Evolutionary conservation across 2,113 vertebrate species (phyloP).

Genomic region (Oncorhynchus masou): DNA sequence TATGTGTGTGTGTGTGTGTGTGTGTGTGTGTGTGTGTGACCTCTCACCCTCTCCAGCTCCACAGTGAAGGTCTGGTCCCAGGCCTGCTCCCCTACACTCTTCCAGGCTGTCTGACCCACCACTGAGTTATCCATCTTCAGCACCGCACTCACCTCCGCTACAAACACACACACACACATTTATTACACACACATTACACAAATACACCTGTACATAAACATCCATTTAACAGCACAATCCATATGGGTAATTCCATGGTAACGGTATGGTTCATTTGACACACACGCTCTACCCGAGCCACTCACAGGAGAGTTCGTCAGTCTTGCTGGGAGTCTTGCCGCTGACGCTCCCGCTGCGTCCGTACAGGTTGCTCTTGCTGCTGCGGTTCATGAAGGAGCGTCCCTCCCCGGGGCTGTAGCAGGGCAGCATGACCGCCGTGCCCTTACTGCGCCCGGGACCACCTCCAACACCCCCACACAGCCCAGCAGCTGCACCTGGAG

Average conservation of each 20-base stretch:
- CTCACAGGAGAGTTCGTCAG: slow-evolving; percentile 77
- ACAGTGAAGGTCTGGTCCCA: slow-evolving; percentile 89
- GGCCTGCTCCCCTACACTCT: slow-evolving; percentile 74
- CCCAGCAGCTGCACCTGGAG: slow-evolving; percentile 84
- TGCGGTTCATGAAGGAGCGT: slow-evolving; percentile 78
- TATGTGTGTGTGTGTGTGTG: not conserved
- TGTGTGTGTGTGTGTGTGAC: not conserved
- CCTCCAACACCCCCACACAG: slow-evolving; percentile 80
- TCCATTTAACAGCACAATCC: too few relatives aligned
- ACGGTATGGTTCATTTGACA: too few relatives aligned
- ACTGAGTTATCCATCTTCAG: slow-evolving; percentile 85
- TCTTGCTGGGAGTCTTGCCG: slow-evolving; percentile 79
- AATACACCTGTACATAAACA: too few relatives aligned
- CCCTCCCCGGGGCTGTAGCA: slow-evolving; percentile 78
- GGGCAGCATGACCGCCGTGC: slow-evolving; percentile 60
- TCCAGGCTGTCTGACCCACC: slow-evolving; percentile 86
- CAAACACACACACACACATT: slow-evolving; percentile 26
- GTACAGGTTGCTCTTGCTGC: slow-evolving; percentile 80
- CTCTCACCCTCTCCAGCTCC: slow-evolving; percentile 85
- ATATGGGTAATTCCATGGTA: too few relatives aligned
- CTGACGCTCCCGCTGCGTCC: slow-evolving; percentile 83
- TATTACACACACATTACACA: slow-evolving; percentile 13
- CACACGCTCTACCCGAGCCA: not conserved
- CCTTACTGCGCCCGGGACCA: slow-evolving; percentile 77
- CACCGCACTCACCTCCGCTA: slow-evolving; percentile 85